These are phyloP conservation scores for Thaleichthys pacificus DNA, from an alignment of 2,797 vertebrate genomes.

Conservation along the genomic window DNA sequence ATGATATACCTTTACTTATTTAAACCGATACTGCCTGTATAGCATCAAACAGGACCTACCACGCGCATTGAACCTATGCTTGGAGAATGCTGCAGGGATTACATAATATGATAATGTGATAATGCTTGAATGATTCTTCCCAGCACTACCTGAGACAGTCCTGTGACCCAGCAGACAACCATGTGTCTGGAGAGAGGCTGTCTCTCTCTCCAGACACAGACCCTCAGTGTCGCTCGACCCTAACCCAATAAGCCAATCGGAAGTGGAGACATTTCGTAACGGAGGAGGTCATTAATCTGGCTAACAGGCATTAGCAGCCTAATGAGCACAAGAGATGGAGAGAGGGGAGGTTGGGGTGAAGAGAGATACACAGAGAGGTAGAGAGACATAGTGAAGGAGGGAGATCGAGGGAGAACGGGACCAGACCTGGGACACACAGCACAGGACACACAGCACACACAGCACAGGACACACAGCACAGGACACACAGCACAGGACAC, in stretches of 20 bases:
- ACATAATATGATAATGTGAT: no score
- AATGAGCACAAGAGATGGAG: constrained; percentile 23
- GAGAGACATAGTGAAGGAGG: constrained; percentile 12
- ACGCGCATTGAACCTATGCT: background rate
- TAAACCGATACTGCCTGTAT: background rate
- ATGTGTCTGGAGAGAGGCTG: background rate
- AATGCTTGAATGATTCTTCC: no score
- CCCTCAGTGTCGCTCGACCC: background rate
- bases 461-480: constrained; percentile 18
- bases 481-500: constrained; percentile 18
- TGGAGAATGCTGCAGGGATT: no score
- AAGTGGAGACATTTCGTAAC: constrained; percentile 52
- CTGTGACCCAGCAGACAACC: background rate
- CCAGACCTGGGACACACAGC: no score
- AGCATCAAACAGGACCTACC: no score
- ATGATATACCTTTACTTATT: background rate
- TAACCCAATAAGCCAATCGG: constrained; percentile 58
- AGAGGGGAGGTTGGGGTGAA: background rate
- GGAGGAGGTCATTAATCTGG: constrained; percentile 60
- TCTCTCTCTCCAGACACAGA: background rate
- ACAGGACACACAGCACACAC: constrained; percentile 20
- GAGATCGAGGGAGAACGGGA: background rate
- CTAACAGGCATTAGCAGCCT: constrained; percentile 35
- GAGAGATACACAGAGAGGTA: background rate
- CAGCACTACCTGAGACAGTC: no score